A percentile compares a stretch with the other conserved stretches of the same genome.
phyloP scores from a whole-genome alignment of 2,113 vertebrate genomes.

The Gila orcuttii region DNA sequence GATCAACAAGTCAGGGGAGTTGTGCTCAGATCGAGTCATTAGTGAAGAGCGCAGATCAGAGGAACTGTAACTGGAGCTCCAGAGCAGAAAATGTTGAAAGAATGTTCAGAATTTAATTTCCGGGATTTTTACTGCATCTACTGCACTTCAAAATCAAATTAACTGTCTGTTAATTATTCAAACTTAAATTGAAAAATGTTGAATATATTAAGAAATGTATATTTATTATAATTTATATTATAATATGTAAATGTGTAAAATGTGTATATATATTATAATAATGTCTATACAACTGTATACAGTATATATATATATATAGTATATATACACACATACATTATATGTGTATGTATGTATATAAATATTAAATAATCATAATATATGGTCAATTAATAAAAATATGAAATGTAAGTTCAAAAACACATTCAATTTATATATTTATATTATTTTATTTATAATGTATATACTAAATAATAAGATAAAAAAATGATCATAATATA shows the following conservation, averaged over 20 bases:
- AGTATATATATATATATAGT: too few relatives aligned
- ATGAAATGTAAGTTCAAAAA: too few relatives aligned
- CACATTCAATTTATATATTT: too few relatives aligned
- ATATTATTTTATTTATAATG: too few relatives aligned
- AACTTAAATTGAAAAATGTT: neutral
- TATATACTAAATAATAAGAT: too few relatives aligned
- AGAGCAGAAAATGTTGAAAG: conserved; percentile 6
- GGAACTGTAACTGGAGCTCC: neutral
- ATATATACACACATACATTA: too few relatives aligned
- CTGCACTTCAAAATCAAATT: neutral
- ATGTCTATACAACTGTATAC: too few relatives aligned
- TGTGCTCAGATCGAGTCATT: conserved; percentile 16
- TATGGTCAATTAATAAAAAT: too few relatives aligned
- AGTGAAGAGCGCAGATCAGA: conserved; percentile 33
- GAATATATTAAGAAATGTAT: neutral
- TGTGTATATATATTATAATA: too few relatives aligned
- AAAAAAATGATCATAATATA: too few relatives aligned
- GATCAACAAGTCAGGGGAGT: conserved; percentile 40
- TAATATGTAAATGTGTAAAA: neutral
- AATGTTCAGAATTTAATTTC: neutral
- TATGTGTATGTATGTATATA: too few relatives aligned
- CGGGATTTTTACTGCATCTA: neutral
- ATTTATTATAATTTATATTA: neutral
- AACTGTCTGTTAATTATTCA: neutral
- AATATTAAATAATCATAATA: too few relatives aligned